Conservation (phyloP, 1,140 invertebrate species). For the Macrobrachium nipponense region DNA sequence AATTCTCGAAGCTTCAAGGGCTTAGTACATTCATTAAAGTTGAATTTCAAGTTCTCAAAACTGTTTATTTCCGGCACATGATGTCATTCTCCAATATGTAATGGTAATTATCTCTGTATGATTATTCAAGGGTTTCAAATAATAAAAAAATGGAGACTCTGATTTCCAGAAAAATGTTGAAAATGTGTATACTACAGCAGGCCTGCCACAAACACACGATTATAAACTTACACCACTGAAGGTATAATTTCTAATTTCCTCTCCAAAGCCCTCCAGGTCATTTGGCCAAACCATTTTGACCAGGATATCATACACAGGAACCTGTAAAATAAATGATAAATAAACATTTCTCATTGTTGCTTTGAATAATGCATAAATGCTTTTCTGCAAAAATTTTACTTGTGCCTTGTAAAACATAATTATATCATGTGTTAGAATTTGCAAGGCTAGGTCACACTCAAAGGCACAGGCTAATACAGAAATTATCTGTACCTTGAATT, state of each 20-base stretch:
- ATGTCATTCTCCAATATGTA: too few relatives aligned
- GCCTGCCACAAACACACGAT: not conserved
- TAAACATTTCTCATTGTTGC: too few relatives aligned
- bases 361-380: too few relatives aligned
- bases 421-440: not conserved
- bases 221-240: constrained; percentile 48
- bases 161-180: not conserved
- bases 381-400: too few relatives aligned
- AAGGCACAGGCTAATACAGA: too few relatives aligned
- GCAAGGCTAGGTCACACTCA: too few relatives aligned
- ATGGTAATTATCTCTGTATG: too few relatives aligned
- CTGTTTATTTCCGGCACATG: too few relatives aligned
- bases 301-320: not conserved
- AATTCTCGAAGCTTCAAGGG: not conserved
- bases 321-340: not conserved
- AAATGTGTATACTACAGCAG: not conserved
- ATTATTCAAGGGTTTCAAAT: not conserved
- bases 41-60: too few relatives aligned
- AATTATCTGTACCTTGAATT: too few relatives aligned
- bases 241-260: constrained; percentile 41
- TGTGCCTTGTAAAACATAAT: not conserved
- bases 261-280: constrained; percentile 34
- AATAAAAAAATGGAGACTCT: not conserved
- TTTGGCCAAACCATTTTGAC: not conserved
- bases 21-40: too few relatives aligned